Evolutionary conservation across 1,140 invertebrate species (phyloP).

Genomic region (Mylabris phalerata): DNA sequence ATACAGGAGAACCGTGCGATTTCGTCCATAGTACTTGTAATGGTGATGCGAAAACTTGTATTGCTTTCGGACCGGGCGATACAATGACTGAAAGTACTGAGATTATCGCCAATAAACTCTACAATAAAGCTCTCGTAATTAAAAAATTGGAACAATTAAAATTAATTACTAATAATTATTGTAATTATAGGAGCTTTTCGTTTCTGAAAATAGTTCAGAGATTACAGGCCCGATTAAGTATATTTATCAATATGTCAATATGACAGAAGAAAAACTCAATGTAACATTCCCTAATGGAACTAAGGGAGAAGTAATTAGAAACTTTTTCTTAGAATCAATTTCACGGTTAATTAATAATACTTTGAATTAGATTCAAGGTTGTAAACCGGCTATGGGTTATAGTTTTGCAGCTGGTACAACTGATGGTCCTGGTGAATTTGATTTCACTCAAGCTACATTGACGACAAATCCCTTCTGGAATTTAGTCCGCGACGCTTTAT

Average conservation of each 20-base stretch:
- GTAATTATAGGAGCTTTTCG: constrained; percentile 45
- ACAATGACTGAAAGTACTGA: constrained; percentile 88
- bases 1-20: constrained; percentile 68
- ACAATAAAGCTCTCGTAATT: constrained; percentile 65
- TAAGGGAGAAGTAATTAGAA: constrained; percentile 46
- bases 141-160: too few relatives aligned
- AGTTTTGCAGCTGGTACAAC: constrained; percentile 92
- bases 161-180: too few relatives aligned
- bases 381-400: constrained; percentile 83
- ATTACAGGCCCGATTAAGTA: constrained; percentile 63
- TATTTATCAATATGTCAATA: constrained; percentile 76
- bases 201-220: constrained; percentile 42
- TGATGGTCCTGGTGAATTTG: constrained; percentile 85
- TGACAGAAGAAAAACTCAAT: constrained; percentile 59
- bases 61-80: constrained; percentile 74
- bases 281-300: constrained; percentile 51
- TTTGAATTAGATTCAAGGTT: constrained; percentile 55
- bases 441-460: constrained; percentile 75
- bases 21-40: constrained; percentile 63
- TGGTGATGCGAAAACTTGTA: constrained; percentile 65
- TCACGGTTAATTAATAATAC: not conserved
- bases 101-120: constrained; percentile 75
- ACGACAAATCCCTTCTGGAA: constrained; percentile 75
- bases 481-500: constrained; percentile 65
- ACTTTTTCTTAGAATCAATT: not conserved